Percentiles rank a stretch among this genome's conserved stretches.
phyloP scores from a whole-genome alignment of 2,888 invertebrate genomes.

The Oasisia sp. region DNA sequence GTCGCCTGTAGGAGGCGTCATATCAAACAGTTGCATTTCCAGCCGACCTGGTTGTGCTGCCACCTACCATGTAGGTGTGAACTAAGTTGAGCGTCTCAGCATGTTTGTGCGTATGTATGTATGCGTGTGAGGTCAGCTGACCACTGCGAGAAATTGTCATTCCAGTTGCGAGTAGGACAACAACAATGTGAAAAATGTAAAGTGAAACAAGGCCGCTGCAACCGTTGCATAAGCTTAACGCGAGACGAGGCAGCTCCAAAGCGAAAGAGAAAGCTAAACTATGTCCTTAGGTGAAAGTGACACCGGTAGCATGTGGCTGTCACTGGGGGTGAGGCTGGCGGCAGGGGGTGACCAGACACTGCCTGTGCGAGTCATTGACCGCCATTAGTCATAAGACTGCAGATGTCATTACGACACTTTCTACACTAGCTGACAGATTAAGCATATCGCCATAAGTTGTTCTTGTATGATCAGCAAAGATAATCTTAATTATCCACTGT shows the following conservation, averaged over 20 bases:
- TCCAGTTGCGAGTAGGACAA: not conserved
- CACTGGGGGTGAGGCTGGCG: not conserved
- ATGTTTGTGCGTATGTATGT: not conserved
- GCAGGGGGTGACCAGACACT: not conserved
- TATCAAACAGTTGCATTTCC: not conserved
- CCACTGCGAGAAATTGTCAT: conserved; percentile 8
- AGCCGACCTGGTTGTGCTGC: not conserved
- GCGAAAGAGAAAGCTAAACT: not conserved
- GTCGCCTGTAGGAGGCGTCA: not conserved
- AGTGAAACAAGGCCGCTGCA: not conserved
- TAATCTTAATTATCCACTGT: no score
- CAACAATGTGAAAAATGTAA: not conserved
- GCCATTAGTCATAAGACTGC: no score
- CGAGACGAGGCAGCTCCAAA: conserved; percentile 17
- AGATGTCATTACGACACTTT: no score
- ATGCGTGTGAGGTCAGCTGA: not conserved
- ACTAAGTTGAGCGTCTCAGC: not conserved
- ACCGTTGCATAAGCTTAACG: not conserved
- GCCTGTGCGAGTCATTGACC: not conserved
- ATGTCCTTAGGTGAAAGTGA: not conserved
- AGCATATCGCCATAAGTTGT: no score
- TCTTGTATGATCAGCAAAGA: no score
- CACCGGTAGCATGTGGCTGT: no score
- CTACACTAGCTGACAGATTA: conserved; percentile 2
- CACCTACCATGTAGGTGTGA: not conserved